phyloP scores from a whole-genome alignment of 2,797 vertebrate genomes.

The Monodelphis domestica region DNA sequence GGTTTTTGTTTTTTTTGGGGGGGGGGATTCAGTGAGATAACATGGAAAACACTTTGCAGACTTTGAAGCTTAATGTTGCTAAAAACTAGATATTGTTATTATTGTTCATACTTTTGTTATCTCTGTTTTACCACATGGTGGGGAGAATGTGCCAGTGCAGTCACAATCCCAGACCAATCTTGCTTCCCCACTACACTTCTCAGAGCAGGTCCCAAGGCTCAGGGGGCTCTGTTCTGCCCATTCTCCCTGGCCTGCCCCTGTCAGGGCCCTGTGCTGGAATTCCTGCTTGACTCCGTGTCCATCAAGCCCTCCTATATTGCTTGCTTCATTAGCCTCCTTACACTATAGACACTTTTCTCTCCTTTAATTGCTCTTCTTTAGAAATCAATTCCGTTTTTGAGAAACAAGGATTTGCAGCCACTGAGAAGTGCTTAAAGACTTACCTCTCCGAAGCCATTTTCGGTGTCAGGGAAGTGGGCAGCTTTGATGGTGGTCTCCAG shows the following conservation, averaged over 20 bases:
- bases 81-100: background rate
- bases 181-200: background rate
- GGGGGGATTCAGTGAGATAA: background rate
- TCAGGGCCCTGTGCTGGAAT: background rate
- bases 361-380: background rate
- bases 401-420: background rate
- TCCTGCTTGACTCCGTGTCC: background rate
- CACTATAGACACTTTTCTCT: background rate
- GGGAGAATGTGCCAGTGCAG: too few relatives aligned
- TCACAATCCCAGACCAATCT: background rate
- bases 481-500: background rate
- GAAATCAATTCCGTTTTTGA: background rate
- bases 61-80: background rate
- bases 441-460: background rate
- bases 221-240: background rate
- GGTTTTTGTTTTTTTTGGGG: background rate
- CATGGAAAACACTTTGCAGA: background rate
- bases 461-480: background rate
- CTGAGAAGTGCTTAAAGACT: background rate
- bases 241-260: background rate
- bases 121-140: background rate
- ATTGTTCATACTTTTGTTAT: background rate
- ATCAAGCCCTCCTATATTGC: background rate
- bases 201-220: rapidly evolving
- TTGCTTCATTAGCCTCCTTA: background rate